Base-by-base conservation (phyloP, 2,888 invertebrate genomes). In the Keiferia lycopersicella region DNA sequence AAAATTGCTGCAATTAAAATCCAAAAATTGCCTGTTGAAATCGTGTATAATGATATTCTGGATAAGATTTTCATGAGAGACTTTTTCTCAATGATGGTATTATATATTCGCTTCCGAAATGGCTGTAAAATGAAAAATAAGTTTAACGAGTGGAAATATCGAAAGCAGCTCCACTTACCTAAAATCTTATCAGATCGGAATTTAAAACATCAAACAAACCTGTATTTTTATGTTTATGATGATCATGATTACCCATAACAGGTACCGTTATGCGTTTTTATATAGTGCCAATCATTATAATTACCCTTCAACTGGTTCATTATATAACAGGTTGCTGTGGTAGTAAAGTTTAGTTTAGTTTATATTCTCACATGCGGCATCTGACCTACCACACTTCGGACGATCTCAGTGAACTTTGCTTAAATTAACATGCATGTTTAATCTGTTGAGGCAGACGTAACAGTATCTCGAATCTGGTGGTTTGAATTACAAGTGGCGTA, bases 401-500 rank as follows among this genome's bases (percentile, higher is more conserved):
- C 16, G 34, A 56, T 56, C 22, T 14, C 12, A 30, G 53, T 48
- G 61, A 48, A 61, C 61, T 61, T 20, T 56, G 58, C 16, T 41
- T 26, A 26, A 45, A 66, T 74, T 74, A 66, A 48, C 73, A 76
- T 76, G 74, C 60, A 41, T 67, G 62, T 65, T 63, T 64, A 65
- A 67, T 67, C 67, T 63, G 65, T 68, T 66, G 69, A 64, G 14
- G 22, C 14, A 22, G 26, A 66, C 66, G 64, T 66, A 66, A 66
- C 56, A 48, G 53, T 71, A 76, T 78, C 82, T 74, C 71, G 73
- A 77, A 75, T 80, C 72, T 71, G 66, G 75, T 73, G 75, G 75
- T 79, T 69, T 71, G 73, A 78, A 78, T 76, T 70, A 76, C 71
- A 76, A 74, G 68, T 69, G 72, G 73, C 71, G 78, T 88, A 88